phyloP scores from a whole-genome alignment of 2,797 vertebrate genomes.

The Anas bernieri region DNA sequence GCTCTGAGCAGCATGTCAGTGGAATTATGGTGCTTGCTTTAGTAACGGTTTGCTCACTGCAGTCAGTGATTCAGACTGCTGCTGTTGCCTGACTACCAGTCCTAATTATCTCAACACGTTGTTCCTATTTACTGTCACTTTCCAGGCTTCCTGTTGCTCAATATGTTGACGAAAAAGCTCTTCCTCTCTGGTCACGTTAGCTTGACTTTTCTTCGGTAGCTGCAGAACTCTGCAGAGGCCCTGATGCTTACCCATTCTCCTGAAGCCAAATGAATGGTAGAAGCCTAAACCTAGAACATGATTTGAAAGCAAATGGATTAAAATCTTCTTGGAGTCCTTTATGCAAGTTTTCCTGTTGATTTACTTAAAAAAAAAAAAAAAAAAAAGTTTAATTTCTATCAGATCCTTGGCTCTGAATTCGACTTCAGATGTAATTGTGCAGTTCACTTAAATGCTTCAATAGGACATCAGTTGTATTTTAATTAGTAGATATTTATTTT shows the following conservation, averaged over 20 bases:
- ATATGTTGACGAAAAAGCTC: neutral
- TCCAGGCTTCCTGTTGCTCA: conserved; percentile 73
- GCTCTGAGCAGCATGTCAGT: conserved; percentile 36
- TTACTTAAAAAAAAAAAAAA: neutral
- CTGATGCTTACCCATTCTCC: neutral
- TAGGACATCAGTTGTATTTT: neutral
- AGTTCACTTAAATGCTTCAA: neutral
- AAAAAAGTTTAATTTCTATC: neutral
- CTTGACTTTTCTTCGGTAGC: conserved; percentile 19
- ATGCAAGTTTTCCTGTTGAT: neutral
- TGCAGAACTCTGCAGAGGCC: neutral
- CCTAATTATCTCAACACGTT: conserved; percentile 70
- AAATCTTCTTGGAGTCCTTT: neutral
- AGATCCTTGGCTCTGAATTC: neutral
- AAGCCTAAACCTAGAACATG: neutral
- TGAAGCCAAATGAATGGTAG: neutral
- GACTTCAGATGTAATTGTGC: neutral
- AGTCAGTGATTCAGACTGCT: conserved; percentile 55
- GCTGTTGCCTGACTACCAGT: conserved; percentile 69
- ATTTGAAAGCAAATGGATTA: neutral
- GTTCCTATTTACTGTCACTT: conserved; percentile 73
- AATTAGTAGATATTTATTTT: neutral
- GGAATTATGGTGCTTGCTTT: conserved; percentile 30
- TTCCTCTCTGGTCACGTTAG: conserved; percentile 46
- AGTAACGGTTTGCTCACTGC: conserved; percentile 35